Evolutionary conservation across 2,113 vertebrate genomes (phyloP), one percentile per base, ranked within the genome.

Genomic region (Trematomus loennbergii): DNA sequence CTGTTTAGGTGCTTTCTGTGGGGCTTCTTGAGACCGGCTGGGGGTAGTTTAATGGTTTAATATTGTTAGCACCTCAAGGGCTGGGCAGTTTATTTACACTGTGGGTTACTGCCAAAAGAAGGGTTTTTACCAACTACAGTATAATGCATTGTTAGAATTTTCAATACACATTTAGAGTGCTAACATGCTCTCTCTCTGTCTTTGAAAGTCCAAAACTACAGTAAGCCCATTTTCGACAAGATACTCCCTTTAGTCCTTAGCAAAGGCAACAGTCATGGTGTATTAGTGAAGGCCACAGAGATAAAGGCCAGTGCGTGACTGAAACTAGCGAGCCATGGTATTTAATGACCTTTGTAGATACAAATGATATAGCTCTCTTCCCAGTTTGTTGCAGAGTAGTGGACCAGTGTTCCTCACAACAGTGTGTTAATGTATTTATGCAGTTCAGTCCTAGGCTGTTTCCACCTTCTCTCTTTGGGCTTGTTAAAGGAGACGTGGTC

Each of bases 301-400:
- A 84, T 82, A 80, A 93, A 91, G 76, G 84, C 78, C 85, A 79
- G 65, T 53, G 53, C 4, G 4, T 77, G 88, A 78, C 73, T 67
- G 84, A 45, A 81, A 58, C 53, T 48, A 60, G 43, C 75, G 74
- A 74, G 83, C 79, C 82, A 81, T 71, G 75, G 69, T 22, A 53
- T 67, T 78, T 75, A 78, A 33, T 85, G 82, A 87, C 85, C 83
- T 91, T 86, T 79, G 25, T 18, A 57, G 59, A 68, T 70, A 49
- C 53, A 25, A 77, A 62, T 20, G 43, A 71, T 57, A 11, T 2
- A 29, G 55, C 64, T 48, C 70, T 75, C 55, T 72, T 36, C 33
- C 25, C 58, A 43, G 29, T 61, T 81, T 8, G 5, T 17, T 22
- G 50, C 50, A 57, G 50, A 13, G 13, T n/a, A 36, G 29, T 55